Evolutionary conservation across 2,888 invertebrate genomes (phyloP).

Genomic region (Ophion obscuratus): DNA sequence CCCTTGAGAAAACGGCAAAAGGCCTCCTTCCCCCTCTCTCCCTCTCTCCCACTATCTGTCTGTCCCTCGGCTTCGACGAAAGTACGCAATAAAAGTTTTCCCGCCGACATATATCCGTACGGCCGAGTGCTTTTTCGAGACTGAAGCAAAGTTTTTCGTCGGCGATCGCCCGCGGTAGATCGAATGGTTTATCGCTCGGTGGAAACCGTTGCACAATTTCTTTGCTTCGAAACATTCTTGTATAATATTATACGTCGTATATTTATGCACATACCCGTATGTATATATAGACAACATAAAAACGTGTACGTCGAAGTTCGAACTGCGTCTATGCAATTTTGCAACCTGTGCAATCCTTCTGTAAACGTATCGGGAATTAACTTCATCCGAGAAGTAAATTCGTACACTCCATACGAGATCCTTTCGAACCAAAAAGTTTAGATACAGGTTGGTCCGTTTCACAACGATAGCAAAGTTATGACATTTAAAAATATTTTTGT

Average conservation of each 20-base stretch:
- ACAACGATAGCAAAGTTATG: too few relatives aligned
- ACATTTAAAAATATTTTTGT: too few relatives aligned
- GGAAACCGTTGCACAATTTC: conserved; percentile 28
- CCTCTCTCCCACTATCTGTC: conserved; percentile 1
- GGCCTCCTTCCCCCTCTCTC: background rate
- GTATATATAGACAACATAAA: conserved; percentile 1
- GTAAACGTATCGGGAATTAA: too few relatives aligned
- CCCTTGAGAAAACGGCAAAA: conserved; percentile 38
- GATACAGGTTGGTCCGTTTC: too few relatives aligned
- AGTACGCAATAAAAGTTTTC: conserved; percentile 51
- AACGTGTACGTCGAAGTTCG: background rate
- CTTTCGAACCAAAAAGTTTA: too few relatives aligned
- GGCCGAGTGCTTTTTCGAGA: conserved; percentile 54
- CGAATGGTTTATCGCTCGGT: conserved; percentile 60
- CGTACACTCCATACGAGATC: too few relatives aligned
- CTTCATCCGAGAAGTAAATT: too few relatives aligned
- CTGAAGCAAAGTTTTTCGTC: conserved; percentile 54
- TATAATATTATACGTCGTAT: conserved; percentile 17
- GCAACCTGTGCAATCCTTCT: background rate
- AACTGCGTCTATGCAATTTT: background rate
- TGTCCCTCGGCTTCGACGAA: conserved; percentile 34
- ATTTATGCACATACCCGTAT: background rate
- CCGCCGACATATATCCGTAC: conserved; percentile 42
- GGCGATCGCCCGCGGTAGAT: conserved; percentile 51
- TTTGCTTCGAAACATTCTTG: conserved; percentile 26